Evolutionary conservation across 2,113 vertebrate species (phyloP).

Genomic region (Cololabis saira): DNA sequence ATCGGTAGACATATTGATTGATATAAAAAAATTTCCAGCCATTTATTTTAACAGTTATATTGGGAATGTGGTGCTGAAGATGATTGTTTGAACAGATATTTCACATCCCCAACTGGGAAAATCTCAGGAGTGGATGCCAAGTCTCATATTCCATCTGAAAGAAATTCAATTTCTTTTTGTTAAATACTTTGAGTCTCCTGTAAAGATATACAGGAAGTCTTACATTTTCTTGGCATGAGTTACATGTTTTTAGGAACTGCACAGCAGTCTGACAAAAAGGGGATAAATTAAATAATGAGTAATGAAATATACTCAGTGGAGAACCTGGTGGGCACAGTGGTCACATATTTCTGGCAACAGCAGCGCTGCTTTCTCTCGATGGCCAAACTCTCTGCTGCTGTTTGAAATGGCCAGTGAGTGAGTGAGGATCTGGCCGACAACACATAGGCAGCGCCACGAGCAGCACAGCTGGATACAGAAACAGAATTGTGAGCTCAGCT

Average conservation of each 20-base stretch:
- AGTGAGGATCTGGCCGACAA: constrained; percentile 43
- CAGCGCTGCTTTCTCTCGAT: constrained; percentile 26
- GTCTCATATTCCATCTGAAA: background rate
- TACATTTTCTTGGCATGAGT: constrained; percentile 19
- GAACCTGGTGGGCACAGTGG: constrained; percentile 36
- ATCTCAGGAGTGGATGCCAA: background rate
- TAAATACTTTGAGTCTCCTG: constrained; percentile 1
- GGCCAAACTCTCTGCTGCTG: constrained; percentile 31
- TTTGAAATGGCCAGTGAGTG: constrained; percentile 40
- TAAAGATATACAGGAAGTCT: constrained; percentile 4
- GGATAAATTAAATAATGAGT: constrained; percentile 38
- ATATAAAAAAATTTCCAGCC: constrained; percentile 18
- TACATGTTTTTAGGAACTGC: constrained; percentile 18
- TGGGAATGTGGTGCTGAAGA: constrained; percentile 26
- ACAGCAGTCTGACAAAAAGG: constrained; percentile 18
- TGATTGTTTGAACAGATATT: constrained; percentile 26
- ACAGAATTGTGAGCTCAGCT: constrained; percentile 31
- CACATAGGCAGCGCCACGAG: constrained; percentile 50
- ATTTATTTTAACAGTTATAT: constrained; percentile 10
- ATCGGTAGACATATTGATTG: constrained; percentile 58
- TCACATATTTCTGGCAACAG: constrained; percentile 42
- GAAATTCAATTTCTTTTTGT: constrained; percentile 20
- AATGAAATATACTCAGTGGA: constrained; percentile 41
- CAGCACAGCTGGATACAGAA: constrained; percentile 41
- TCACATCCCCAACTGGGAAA: constrained; percentile 1